phyloP scores from a whole-genome alignment of 2,888 invertebrate species.

The Drosophila falleni region DNA sequence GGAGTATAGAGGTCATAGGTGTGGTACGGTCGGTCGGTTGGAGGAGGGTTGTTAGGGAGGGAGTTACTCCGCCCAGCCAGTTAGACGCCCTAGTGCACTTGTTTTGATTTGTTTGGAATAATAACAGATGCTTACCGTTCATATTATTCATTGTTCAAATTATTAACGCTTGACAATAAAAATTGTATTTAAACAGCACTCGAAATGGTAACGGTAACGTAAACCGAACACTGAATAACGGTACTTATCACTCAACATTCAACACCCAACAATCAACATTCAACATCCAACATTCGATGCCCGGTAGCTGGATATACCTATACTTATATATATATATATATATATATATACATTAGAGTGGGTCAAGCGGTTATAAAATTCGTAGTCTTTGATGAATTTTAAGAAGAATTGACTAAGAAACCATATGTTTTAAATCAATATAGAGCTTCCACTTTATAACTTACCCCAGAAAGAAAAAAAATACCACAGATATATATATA shows the following conservation, averaged over 20 bases:
- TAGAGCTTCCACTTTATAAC: no score
- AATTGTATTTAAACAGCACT: constrained; percentile 80
- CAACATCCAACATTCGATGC: not conserved
- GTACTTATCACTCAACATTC: not conserved
- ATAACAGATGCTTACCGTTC: constrained; percentile 84
- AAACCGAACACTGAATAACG: not conserved
- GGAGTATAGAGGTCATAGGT: constrained; percentile 9
- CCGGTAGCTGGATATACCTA: not conserved
- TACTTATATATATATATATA: not conserved
- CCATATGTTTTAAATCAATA: no score
- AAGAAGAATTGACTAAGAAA: no score
- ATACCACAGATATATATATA: no score
- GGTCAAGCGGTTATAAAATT: no score
- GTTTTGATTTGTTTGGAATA: constrained; percentile 85
- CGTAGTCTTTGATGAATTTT: no score
- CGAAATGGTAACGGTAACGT: constrained; percentile 31
- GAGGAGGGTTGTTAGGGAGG: no score
- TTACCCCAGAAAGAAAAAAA: no score
- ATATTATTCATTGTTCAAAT: constrained; percentile 84
- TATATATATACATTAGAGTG: no score
- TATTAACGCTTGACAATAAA: constrained; percentile 84
- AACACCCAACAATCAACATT: not conserved
- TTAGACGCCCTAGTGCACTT: constrained; percentile 78
- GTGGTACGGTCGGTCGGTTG: not conserved
- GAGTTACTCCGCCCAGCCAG: constrained; percentile 59